A percentile compares a stretch with the other conserved stretches of the same genome.
phyloP scores from a whole-genome alignment of 2,113 vertebrate species.

The Lutjanus erythropterus region DNA sequence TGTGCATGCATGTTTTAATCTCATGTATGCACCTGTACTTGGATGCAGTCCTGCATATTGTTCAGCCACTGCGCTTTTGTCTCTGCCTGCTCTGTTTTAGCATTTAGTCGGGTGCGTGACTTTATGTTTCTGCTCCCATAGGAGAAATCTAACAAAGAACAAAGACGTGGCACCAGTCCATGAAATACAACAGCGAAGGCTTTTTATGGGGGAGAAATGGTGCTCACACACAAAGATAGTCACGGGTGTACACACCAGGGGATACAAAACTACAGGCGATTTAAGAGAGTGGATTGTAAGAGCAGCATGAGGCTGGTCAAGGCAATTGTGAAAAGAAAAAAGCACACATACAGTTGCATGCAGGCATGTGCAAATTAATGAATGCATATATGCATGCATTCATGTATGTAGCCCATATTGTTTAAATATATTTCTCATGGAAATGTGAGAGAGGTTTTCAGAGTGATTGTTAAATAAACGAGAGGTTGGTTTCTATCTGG shows the following conservation, averaged over 20 bases:
- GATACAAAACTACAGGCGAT: not conserved
- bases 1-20: slow-evolving; percentile 17
- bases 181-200: slow-evolving; percentile 4
- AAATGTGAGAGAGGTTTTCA: not conserved
- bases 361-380: not conserved
- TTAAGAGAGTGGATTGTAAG: not conserved
- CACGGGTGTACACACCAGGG: not conserved
- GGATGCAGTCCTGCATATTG: slow-evolving; percentile 10
- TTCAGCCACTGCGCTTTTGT: slow-evolving; percentile 14
- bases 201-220: slow-evolving; percentile 8
- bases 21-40: slow-evolving; percentile 25
- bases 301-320: not conserved
- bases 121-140: slow-evolving; percentile 22
- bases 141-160: slow-evolving; percentile 33
- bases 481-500: not conserved
- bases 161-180: slow-evolving; percentile 30
- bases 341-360: not conserved
- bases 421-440: slow-evolving; percentile 3
- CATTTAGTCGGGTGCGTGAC: slow-evolving; percentile 26
- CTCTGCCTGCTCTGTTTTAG: slow-evolving; percentile 29
- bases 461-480: not conserved
- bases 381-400: not conserved
- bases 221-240: not conserved
- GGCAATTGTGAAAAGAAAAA: not conserved
- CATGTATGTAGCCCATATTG: not conserved